Conservation (phyloP, 2,888 invertebrate genomes). For the Athalia cordata region DNA sequence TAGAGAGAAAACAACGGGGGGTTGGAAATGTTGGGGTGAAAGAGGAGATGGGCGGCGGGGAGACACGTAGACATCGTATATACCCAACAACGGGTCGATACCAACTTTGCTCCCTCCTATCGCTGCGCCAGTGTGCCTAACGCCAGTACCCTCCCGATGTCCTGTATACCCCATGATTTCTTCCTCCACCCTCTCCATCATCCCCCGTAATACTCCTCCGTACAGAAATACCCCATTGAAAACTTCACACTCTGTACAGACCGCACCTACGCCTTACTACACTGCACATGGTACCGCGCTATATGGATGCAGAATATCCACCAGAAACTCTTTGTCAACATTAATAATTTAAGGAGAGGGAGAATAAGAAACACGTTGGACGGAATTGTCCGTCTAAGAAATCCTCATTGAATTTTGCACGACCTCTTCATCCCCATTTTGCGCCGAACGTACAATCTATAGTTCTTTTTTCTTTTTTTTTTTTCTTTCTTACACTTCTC, state of each 20-base stretch:
- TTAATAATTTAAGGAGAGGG: slow-evolving; percentile 32
- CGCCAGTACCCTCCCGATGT: slow-evolving; percentile 9
- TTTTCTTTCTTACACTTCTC: slow-evolving; percentile 44
- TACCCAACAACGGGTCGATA: slow-evolving; percentile 26
- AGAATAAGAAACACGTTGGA: neutral
- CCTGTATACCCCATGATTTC: slow-evolving; percentile 16
- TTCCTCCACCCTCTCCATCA: neutral
- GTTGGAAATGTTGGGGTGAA: too few relatives aligned
- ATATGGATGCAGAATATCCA: neutral
- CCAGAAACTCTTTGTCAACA: slow-evolving; percentile 32
- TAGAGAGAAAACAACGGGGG: neutral
- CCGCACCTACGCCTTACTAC: too few relatives aligned
- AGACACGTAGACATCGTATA: neutral
- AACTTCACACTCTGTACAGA: too few relatives aligned
- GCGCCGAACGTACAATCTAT: neutral
- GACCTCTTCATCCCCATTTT: slow-evolving; percentile 34
- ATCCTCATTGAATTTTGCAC: too few relatives aligned
- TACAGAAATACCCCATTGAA: neutral
- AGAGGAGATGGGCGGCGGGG: neutral
- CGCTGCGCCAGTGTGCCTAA: slow-evolving; percentile 39
- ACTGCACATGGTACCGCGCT: neutral
- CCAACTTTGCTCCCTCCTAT: slow-evolving; percentile 16
- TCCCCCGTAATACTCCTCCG: neutral
- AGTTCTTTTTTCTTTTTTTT: neutral
- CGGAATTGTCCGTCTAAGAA: neutral